Conservation (phyloP, 2,888 invertebrate genomes). For the Rhodophaea formosa region DNA sequence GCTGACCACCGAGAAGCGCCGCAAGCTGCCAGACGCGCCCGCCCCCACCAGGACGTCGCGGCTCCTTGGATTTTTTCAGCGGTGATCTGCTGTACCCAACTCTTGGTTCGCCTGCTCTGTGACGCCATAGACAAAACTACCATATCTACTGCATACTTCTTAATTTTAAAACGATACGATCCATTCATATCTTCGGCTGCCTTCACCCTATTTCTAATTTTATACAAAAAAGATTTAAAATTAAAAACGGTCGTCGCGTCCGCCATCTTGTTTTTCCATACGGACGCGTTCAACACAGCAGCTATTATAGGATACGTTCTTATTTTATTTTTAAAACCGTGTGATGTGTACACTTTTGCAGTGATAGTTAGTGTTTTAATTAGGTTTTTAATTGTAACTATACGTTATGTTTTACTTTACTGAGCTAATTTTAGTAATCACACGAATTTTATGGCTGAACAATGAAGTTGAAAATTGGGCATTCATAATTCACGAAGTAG, state of each 20-base stretch:
- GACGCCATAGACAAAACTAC: conserved; percentile 56
- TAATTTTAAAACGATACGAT: conserved; percentile 53
- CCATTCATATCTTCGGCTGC: conserved; percentile 47
- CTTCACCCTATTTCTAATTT: conserved; percentile 44
- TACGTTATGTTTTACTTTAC: conserved; percentile 56
- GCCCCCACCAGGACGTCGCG: conserved; percentile 61
- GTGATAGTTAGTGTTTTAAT: conserved; percentile 66
- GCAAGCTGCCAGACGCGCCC: conserved; percentile 68
- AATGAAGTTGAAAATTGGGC: conserved; percentile 31
- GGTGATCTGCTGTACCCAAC: conserved; percentile 69
- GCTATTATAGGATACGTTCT: conserved; percentile 50
- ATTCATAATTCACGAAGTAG: conserved; percentile 23
- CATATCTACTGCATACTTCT: conserved; percentile 53
- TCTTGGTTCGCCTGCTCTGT: conserved; percentile 45
- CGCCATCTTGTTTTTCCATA: conserved; percentile 50
- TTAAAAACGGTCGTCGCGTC: conserved; percentile 40
- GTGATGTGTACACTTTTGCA: conserved; percentile 66
- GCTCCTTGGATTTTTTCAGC: conserved; percentile 77
- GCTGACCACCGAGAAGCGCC: conserved; percentile 84
- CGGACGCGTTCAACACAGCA: conserved; percentile 41
- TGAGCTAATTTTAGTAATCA: conserved; percentile 39
- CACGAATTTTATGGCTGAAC: conserved; percentile 24
- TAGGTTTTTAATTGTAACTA: conserved; percentile 59
- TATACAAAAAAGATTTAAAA: conserved; percentile 44
- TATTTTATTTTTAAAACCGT: conserved; percentile 61